Base-by-base conservation (phyloP, 1,140 invertebrate species). In the Zaprionus lachaisei region DNA sequence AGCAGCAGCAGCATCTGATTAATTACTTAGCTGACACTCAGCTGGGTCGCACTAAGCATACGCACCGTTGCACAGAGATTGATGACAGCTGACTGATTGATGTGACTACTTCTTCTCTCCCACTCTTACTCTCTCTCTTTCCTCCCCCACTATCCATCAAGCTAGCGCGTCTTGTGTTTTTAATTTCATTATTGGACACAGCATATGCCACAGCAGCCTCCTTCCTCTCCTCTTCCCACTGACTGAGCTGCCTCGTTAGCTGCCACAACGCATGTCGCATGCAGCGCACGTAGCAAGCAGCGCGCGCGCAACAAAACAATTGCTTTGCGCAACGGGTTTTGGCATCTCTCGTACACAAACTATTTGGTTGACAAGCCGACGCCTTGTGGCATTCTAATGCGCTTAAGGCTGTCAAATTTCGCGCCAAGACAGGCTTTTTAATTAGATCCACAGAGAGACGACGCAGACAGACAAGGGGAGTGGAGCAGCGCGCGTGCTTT, bases 391-490 rank as follows among this genome's bases (percentile, higher is more conserved):
- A 65, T 68, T 58, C 56, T 63, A 81, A 81, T 81, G 63, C 79
- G 76, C 70, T 83, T 74, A 80, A 86, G 83, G 84, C 83, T 74
- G 83, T 77, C 77, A 76, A 72, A 83, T 64, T 86, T 87, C 80
- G 76, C 83, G 83, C 83, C 51, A 24, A 69, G 54, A 24, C 64
- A 20, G 44, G 41, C 47, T 49, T 77, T 63, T 79, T 86, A 86
- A 86, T 86, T 86, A 86, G 72, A 70, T 72, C 77, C 60, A 55
- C 62, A 34, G 44, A 34, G 34, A 26, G 26, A 37, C 49, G 47
- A 7, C 51, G 34, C 37, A 22, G 12, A n/a, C 12, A 24, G 60
- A 22, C 17, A 20, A 28, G 4, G 7, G 28, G 61, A 61, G 22
- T 56, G 55, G 14, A 12, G 28, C 28, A 28, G 28, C 28, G 28